A percentile compares a stretch with the other conserved stretches of the same genome.
These are phyloP conservation scores for Epirrhoe alternata DNA, from an alignment of 2,888 invertebrate species.

Conservation along the genomic window DNA sequence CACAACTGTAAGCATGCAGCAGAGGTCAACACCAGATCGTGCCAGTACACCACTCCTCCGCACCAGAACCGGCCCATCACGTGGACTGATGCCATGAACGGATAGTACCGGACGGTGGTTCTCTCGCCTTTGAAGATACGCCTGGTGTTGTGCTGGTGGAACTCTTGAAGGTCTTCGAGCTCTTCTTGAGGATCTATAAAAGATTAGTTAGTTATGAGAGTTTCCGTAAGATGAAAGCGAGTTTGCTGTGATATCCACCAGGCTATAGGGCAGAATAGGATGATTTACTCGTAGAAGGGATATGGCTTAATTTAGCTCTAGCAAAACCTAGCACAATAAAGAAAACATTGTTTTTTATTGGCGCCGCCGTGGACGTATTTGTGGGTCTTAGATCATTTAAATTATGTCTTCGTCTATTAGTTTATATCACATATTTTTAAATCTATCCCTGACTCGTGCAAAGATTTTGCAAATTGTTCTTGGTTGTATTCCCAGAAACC, in stretches of 20 bases:
- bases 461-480: too few species aligned
- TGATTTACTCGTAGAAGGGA: too few species aligned
- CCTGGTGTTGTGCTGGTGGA: slow-evolving; percentile 62
- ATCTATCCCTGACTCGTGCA: too few species aligned
- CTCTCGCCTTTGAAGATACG: slow-evolving; percentile 71
- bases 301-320: too few species aligned
- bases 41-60: slow-evolving; percentile 68
- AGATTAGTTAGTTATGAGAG: neutral
- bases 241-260: neutral
- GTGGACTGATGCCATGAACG: slow-evolving; percentile 76
- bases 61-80: slow-evolving; percentile 79
- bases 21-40: slow-evolving; percentile 70
- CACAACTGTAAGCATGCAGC: slow-evolving; percentile 77
- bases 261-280: too few species aligned
- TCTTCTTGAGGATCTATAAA: slow-evolving; percentile 66
- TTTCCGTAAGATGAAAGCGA: neutral
- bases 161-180: slow-evolving; percentile 61
- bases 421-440: too few species aligned
- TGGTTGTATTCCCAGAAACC: too few species aligned
- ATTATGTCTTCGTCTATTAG: too few species aligned
- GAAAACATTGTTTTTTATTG: too few species aligned
- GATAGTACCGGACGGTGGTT: slow-evolving; percentile 67
- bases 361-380: too few species aligned
- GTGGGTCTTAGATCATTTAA: too few species aligned
- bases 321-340: too few species aligned